Evolutionary conservation across 1,140 invertebrate genomes (phyloP), one percentile per base, ranked within the genome.

Genomic region (Cydia pomonella): DNA sequence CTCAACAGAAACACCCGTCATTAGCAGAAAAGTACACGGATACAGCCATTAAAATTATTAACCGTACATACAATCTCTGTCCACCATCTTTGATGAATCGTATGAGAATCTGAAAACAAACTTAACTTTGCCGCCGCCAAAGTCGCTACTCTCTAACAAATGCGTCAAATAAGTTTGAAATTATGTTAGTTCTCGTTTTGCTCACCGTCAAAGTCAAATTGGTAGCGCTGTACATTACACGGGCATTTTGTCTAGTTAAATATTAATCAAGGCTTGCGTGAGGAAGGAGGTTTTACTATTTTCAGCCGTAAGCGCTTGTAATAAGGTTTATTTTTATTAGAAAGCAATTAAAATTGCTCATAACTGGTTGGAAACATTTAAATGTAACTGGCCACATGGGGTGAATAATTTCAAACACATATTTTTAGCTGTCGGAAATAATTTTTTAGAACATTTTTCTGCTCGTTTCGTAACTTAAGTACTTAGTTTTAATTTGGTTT

Each of bases 11-110:
- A 23, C 47, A 50, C 16, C 53, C 53, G 12, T 59, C 21, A 59
- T 59, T 23, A 59, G n/a, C n/a, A 18, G 18, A 59, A 59, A 59
- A 23, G 18, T 9, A 18, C 18, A 59, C 9, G 53, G 53, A 59
- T 59, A 59, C 50, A n/a, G 50, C 53, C 53, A 59, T 59, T 59
- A 59, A 59, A 59, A 23, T 23, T 59, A 59, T 59, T 23, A 59
- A 23, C 18, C 0, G n/a, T n/a, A 23, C 53, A 59, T n/a, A 23
- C 53, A 59, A 59, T 59, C 53, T 59, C 53, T 23, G 53, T 59
- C 53, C 18, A 59, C 53, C 53, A 59, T 59, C 53, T 59, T 59
- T 59, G 53, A 23, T 59, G 21, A 59, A 59, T 59, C 21, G 21
- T 59, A 23, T 59, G 53, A 59, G 9, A 23, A 23, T 59, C 6